Base-by-base conservation (phyloP, 2,888 invertebrate species). In the Pyrrhia umbra region DNA sequence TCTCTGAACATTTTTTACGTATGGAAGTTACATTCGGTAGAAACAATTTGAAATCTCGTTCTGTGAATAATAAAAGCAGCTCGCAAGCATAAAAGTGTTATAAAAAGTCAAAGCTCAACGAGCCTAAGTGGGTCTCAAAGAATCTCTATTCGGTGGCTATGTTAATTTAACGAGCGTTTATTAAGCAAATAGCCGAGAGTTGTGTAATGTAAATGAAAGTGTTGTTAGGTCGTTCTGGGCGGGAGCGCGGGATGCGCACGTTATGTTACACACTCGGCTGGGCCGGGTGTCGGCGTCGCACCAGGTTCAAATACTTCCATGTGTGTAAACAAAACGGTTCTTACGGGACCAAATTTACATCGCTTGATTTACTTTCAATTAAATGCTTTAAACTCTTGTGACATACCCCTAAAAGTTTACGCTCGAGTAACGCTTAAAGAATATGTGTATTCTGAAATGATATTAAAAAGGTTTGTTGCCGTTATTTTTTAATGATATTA, bases 81-180 rank as follows among this genome's bases (percentile, higher is more conserved):
- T 46, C 21, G 15, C 52, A 42, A 58, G 49, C 47, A 42, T 51
- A 59, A 40, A 46, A 59, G 52, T 71, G 63, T 60, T 65, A 70
- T 59, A 80, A 75, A 71, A 75, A 79, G 60, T 67, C 66, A 72
- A 69, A 75, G 55, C 72, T 75, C 59, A 65, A 66, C 59, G 55
- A 56, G 61, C 55, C 67, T 72, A 68, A 81, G 67, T 68, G 69
- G 62, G 67, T 61, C 71, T 82, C 69, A 81, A 78, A 85, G 81
- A 84, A 79, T 75, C 71, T 75, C 77, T 79, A 80, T 82, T 77
- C 66, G 70, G 81, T 79, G 77, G 75, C 81, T 85, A 84, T 85
- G 87, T 85, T 86, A 86, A 83, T 85, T 81, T 84, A 82, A 86
- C 83, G 83, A 85, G 86, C 80, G 76, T 85, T 84, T 86, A 86